These are phyloP conservation scores for Campaea margaritaria DNA, from an alignment of 2,888 invertebrate genomes.

Conservation along the genomic window DNA sequence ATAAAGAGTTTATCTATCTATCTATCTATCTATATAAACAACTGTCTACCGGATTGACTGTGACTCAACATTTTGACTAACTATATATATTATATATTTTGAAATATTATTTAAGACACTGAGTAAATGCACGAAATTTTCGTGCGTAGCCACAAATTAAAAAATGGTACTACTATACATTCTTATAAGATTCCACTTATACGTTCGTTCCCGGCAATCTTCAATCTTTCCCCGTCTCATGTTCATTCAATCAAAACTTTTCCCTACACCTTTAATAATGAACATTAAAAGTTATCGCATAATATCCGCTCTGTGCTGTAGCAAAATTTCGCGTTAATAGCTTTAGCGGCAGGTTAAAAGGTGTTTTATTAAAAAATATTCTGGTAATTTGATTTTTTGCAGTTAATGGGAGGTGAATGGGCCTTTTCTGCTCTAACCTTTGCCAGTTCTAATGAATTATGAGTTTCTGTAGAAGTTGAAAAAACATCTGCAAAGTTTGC, in stretches of 20 bases:
- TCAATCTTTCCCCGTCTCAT: not conserved
- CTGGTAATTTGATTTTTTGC: conserved; percentile 35
- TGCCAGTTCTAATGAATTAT: conserved; percentile 14
- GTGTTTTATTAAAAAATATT: conserved; percentile 36
- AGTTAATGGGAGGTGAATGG: conserved; percentile 25
- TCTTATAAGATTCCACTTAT: not conserved
- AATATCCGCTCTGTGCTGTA: conserved; percentile 1
- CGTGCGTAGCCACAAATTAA: too few species aligned
- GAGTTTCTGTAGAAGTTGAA: conserved; percentile 12
- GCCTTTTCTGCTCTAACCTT: conserved; percentile 13
- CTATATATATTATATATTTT: too few species aligned
- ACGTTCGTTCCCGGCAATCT: not conserved
- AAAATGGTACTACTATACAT: too few species aligned
- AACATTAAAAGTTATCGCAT: conserved; percentile 3
- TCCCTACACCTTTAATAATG: conserved; percentile 5
- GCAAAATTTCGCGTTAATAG: conserved; percentile 28
- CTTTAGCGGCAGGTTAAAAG: conserved; percentile 32
- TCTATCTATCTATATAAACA: too few species aligned
- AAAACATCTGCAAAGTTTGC: too few species aligned
- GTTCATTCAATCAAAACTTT: conserved; percentile 10
- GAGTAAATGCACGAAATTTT: too few species aligned
- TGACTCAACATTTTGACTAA: too few species aligned
- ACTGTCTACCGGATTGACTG: too few species aligned
- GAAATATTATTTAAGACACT: too few species aligned
- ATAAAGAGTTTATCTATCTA: too few species aligned